These are phyloP conservation scores for Thymelicus sylvestris DNA, from an alignment of 2,888 invertebrate genomes.

Conservation along the genomic window DNA sequence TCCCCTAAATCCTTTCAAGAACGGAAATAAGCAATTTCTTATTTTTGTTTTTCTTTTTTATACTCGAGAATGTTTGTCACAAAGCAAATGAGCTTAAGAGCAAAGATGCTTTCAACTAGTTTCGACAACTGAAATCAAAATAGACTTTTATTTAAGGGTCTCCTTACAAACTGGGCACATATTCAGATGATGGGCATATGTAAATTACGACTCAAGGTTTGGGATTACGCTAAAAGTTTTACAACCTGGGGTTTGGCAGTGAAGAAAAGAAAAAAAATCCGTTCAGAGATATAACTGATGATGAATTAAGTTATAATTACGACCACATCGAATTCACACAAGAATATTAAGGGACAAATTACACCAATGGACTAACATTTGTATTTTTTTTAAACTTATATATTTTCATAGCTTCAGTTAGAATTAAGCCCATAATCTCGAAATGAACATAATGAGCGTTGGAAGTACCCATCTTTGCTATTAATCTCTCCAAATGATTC, in stretches of 20 bases:
- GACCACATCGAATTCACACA: no score
- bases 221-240: no score
- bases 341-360: no score
- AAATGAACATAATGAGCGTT: constrained; percentile 44
- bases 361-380: no score
- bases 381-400: neutral
- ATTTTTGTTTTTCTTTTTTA: neutral
- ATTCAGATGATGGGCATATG: no score
- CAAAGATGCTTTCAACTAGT: neutral
- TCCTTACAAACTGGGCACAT: no score
- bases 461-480: constrained; percentile 51
- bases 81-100: neutral
- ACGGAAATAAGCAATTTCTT: constrained; percentile 1
- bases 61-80: neutral
- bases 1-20: neutral
- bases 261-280: no score
- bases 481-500: constrained; percentile 58
- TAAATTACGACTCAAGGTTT: no score
- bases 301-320: no score
- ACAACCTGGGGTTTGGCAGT: no score
- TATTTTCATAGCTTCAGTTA: constrained; percentile 12
- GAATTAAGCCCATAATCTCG: constrained; percentile 7
- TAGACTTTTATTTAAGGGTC: neutral
- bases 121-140: neutral
- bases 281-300: no score